Base-by-base conservation (phyloP, 53 echinoderm and acorn worm species). In the Apostichopus leukothele region DNA sequence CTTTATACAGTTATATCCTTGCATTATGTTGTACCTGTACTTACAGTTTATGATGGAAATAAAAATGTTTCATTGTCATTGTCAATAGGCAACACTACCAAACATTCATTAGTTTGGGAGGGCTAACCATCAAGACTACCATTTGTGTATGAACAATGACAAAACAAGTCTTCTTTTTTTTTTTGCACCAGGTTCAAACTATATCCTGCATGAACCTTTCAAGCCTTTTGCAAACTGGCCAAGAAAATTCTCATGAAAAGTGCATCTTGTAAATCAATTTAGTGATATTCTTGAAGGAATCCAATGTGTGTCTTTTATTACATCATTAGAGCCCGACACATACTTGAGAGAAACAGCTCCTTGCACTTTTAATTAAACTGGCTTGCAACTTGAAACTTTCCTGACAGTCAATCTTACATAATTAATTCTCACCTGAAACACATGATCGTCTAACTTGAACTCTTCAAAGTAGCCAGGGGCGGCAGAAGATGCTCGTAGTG, bases 381-480 rank as follows among this genome's bases (percentile, higher is more conserved):
- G 6, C 39, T 22, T 76, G 76, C 50, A 76, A 76, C 76, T 27
- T 76, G 76, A 76, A 76, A 76, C 76, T 76, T 76, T 74, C 74
- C 16, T 74, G 74, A 51, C 26, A 77, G 77, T 77, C 77, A 54
- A 54, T 54, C 53, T 16, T 57, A 50, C 20, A 54, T 81, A n/a
- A 55, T n/a, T 19, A 76, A 20, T n/a, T 53, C 73, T 61, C 75
- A 97, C 98, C 98, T 97, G 98, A 78, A 95, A 95, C 18, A 97
- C 92, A 86, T 90, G 89, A 14, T 93, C 98, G 81, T 95, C 95
- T 71, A 97, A 89, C 76, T 97, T 95, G 84, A 97, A 97, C 80
- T 97, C 97, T 78, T 97, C 95, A 83, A 97, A 97, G 91, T 97
- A 97, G 53, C 95, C 98, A 16, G 98, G 98, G 50, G 98, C 98